Base-by-base conservation (phyloP, 2,113 vertebrate genomes). In the Antigone vipio region DNA sequence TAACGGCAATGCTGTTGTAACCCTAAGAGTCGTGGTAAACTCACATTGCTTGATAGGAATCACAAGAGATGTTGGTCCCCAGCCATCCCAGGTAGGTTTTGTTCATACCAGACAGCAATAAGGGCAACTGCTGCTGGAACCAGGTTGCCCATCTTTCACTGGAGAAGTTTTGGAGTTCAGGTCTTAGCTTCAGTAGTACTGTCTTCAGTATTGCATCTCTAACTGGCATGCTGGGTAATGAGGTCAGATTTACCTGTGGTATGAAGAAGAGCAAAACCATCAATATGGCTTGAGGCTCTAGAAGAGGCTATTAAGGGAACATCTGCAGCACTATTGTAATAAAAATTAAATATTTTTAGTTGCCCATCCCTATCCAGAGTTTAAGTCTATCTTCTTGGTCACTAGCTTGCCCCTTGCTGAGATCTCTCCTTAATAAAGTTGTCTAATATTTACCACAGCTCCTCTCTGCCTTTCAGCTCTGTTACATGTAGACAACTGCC, bases 1-100 rank as follows among this genome's bases (percentile, higher is more conserved):
- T 47, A 59, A 21, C 45, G 40, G 56, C 63, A 45, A 10, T 24
- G 29, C 66, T 34, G 27, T 20, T 35, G 22, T 52, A 55, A 44
- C 20, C 24, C 9, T 40, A 12, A 60, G 38, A 38, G 63, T 38
- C 8, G 10, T 2, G 10, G 11, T 69, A 53, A 83, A 90, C 95
- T 94, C 86, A 92, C 95, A 76, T 72, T 30, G 91, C 79, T 23
- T 94, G 85, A 23, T 92, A 95, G 85, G 71, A 83, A 24, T 68
- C 44, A 47, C 94, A 95, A 15, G 92, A 82, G 29, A 78, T 1
- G 13, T 92, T 77, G n/a, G 52, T 75, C 38, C 52, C 47, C 38
- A 91, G 62, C 55, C 55, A 75, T 55, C 24, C 45, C n/a, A 88
- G 71, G 11, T 47, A 38, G 30, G 78, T 58, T 79, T 66, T 76